phyloP scores from a whole-genome alignment of 1,140 invertebrate species.

The Bombus impatiens region DNA sequence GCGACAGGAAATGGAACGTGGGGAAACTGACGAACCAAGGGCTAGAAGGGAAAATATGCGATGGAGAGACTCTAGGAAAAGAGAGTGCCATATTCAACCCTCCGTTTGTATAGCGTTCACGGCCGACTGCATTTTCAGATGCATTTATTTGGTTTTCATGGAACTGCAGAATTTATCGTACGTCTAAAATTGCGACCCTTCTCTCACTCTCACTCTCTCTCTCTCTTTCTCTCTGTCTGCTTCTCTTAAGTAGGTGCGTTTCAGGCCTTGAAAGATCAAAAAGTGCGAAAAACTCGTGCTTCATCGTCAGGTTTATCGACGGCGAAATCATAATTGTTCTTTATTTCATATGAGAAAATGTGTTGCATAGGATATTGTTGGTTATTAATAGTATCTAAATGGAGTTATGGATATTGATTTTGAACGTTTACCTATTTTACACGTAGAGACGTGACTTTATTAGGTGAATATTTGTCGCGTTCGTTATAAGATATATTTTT shows the following conservation, averaged over 20 bases:
- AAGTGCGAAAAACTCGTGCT: neutral
- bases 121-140: neutral
- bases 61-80: neutral
- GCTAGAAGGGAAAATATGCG: neutral
- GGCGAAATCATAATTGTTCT: neutral
- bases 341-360: neutral
- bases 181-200: neutral
- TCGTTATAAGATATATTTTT: neutral
- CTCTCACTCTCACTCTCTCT: neutral
- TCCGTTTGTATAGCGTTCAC: too few relatives aligned
- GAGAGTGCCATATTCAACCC: neutral
- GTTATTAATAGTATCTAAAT: neutral
- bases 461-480: neutral
- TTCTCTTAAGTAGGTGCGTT: neutral
- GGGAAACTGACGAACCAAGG: neutral
- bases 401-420: neutral
- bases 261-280: too few relatives aligned
- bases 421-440: neutral
- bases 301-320: neutral
- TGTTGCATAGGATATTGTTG: neutral
- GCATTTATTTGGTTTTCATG: neutral
- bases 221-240: neutral
- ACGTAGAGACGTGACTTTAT: neutral
- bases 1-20: constrained; percentile 38
- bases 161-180: neutral